phyloP scores from a whole-genome alignment of 2,113 vertebrate species.

The Redunca redunca region DNA sequence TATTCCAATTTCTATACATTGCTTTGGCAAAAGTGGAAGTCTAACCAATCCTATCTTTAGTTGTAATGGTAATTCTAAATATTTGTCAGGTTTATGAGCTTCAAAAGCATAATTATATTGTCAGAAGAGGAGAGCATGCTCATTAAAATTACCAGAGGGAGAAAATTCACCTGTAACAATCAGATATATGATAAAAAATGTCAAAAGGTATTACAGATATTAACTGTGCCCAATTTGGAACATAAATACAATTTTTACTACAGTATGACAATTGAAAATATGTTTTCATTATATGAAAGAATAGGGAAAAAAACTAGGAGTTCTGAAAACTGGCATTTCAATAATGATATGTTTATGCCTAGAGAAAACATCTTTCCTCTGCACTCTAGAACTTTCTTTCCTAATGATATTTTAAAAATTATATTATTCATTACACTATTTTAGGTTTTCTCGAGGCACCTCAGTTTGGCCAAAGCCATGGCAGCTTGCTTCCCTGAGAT shows the following conservation, averaged over 20 bases:
- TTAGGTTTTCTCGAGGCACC: background rate
- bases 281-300: constrained; percentile 29
- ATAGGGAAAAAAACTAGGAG: background rate
- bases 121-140: background rate
- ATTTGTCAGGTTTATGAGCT: background rate
- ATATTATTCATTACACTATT: background rate
- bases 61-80: constrained; percentile 5
- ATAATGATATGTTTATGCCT: constrained; percentile 6
- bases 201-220: constrained; percentile 33
- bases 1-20: background rate
- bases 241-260: constrained; percentile 36
- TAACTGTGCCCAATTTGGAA: constrained; percentile 27
- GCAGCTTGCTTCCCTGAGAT: background rate
- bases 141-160: constrained; percentile 2
- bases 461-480: background rate
- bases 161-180: constrained; percentile 36
- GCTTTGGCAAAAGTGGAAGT: background rate
- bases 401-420: background rate
- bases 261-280: constrained; percentile 14
- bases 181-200: constrained; percentile 24
- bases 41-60: background rate
- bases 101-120: background rate
- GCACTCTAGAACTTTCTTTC: background rate
- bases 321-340: constrained; percentile 27
- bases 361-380: background rate